A percentile compares a stretch with the other conserved stretches of the same genome.
Evolutionary conservation across 2,888 invertebrate species (phyloP).

Genomic region (Herminia tarsipennalis): DNA sequence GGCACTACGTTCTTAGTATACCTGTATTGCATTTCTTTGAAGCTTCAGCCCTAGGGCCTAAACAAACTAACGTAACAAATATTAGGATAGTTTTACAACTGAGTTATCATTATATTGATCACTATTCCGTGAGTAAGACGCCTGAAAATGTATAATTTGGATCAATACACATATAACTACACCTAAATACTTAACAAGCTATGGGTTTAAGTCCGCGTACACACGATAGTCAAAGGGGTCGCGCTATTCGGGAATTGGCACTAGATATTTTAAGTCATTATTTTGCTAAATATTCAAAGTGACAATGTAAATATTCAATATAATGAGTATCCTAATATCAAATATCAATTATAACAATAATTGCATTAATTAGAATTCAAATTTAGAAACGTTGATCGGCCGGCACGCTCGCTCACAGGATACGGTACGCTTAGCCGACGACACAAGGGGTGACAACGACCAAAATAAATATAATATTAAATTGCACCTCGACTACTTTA

Average conservation of each 20-base stretch:
- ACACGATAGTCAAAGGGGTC: conserved; percentile 64
- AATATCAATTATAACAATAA: conserved; percentile 69
- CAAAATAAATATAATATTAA: conserved; percentile 48
- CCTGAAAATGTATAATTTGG: conserved; percentile 42
- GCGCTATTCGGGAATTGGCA: conserved; percentile 73
- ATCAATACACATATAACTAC: conserved; percentile 67
- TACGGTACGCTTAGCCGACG: conserved; percentile 53
- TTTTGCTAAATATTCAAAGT: conserved; percentile 71
- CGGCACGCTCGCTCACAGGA: conserved; percentile 52
- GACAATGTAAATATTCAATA: conserved; percentile 72
- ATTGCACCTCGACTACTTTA: conserved; percentile 18
- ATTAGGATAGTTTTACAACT: conserved; percentile 28
- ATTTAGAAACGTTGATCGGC: conserved; percentile 59
- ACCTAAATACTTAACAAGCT: conserved; percentile 70
- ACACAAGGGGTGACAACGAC: conserved; percentile 53
- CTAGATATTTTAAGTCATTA: conserved; percentile 65
- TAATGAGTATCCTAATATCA: conserved; percentile 67
- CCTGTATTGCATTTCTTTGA: conserved; percentile 50
- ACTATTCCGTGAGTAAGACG: conserved; percentile 43
- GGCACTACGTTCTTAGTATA: conserved; percentile 57
- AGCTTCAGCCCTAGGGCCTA: conserved; percentile 50
- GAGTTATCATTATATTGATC: conserved; percentile 35
- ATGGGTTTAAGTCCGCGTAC: conserved; percentile 65
- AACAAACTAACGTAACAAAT: conserved; percentile 33
- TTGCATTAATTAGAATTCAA: conserved; percentile 68